These are phyloP conservation scores for Drosophila cognata DNA, from an alignment of 2,888 invertebrate species.

Conservation along the genomic window DNA sequence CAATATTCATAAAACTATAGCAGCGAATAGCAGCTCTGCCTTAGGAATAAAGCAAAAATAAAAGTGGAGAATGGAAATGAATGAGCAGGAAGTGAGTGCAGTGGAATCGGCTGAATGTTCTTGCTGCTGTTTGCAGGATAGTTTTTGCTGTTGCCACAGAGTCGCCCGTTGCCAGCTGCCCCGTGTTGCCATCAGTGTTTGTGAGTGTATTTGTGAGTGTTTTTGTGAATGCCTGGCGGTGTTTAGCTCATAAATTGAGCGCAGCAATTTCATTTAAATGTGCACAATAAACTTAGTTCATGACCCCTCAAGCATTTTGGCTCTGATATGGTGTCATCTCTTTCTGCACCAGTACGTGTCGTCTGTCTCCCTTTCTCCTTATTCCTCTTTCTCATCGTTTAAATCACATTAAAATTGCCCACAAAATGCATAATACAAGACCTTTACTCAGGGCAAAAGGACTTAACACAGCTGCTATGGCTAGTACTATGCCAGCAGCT, in stretches of 20 bases:
- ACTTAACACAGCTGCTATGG: slow-evolving; percentile 38
- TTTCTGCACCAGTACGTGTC: slow-evolving; percentile 4
- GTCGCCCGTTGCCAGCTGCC: slow-evolving; percentile 14
- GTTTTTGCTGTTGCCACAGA: slow-evolving; percentile 25
- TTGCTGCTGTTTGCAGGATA: slow-evolving; percentile 21
- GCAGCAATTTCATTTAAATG: slow-evolving; percentile 80
- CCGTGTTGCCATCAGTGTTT: slow-evolving; percentile 9
- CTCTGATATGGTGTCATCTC: slow-evolving; percentile 21
- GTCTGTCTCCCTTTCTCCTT: not conserved
- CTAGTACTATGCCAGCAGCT: slow-evolving; percentile 26
- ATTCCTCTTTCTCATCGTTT: slow-evolving; percentile 39
- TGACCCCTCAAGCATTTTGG: slow-evolving; percentile 67
- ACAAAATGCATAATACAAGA: slow-evolving; percentile 71
- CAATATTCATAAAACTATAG: slow-evolving; percentile 72
- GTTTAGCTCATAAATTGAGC: slow-evolving; percentile 78
- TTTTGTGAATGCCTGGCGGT: slow-evolving; percentile 64
- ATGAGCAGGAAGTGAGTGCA: slow-evolving; percentile 52
- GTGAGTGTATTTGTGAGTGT: slow-evolving; percentile 8
- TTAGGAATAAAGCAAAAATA: slow-evolving; percentile 51
- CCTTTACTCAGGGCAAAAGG: slow-evolving; percentile 29
- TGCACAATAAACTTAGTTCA: slow-evolving; percentile 80
- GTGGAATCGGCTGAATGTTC: slow-evolving; percentile 62
- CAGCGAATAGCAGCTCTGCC: slow-evolving; percentile 33
- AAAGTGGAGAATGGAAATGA: slow-evolving; percentile 48
- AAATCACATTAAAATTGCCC: slow-evolving; percentile 75